Percentiles rank a stretch among this genome's conserved stretches.
Evolutionary conservation across 2,113 vertebrate genomes (phyloP).

Genomic region (Upupa epops): DNA sequence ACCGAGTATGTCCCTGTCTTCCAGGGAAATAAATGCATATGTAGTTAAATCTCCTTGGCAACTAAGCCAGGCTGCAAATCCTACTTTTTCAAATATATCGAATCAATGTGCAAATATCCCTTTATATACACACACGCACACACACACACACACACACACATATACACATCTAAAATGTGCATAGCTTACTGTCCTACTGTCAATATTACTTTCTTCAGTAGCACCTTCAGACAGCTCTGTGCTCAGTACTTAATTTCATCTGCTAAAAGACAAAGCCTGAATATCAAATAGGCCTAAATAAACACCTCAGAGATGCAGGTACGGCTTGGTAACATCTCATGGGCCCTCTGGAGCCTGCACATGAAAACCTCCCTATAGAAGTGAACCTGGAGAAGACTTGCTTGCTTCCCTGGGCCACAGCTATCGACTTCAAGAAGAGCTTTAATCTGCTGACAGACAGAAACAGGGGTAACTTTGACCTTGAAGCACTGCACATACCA

Average conservation of each 20-base stretch:
- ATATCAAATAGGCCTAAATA: not conserved
- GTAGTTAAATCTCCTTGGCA: not conserved
- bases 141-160: not conserved
- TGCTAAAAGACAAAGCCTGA: not conserved
- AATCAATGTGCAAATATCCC: not conserved
- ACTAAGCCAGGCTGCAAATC: not conserved
- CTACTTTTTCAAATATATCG: not conserved
- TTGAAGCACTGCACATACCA: not conserved
- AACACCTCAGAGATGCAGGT: not conserved
- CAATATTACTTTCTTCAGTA: not conserved
- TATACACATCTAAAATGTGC: not conserved
- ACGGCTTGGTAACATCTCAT: not conserved
- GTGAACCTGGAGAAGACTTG: not conserved
- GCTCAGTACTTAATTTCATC: not conserved
- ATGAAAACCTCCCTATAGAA: not conserved
- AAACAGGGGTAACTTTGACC: not conserved
- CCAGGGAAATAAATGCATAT: not conserved
- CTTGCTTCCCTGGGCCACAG: not conserved
- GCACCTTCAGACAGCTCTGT: not conserved
- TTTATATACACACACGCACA: not conserved
- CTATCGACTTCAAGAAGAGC: not conserved
- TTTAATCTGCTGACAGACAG: not conserved
- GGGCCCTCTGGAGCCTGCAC: fast-evolving
- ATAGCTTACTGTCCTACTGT: not conserved
- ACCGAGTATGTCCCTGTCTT: not conserved